Conservation (phyloP, 2,888 invertebrate genomes). For the Diaperis boleti region DNA sequence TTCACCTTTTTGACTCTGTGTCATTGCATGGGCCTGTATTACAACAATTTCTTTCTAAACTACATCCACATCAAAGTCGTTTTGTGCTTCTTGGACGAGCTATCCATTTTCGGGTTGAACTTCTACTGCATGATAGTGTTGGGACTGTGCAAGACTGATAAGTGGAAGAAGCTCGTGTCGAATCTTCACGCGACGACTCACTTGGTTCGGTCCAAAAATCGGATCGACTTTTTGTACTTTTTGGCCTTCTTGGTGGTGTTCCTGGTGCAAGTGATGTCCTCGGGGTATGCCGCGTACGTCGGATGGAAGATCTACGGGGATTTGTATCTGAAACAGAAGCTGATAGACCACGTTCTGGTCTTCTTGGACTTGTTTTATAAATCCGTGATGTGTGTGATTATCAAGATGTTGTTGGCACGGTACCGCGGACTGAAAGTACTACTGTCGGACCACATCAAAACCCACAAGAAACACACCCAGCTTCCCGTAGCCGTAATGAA, state of each 20-base stretch:
- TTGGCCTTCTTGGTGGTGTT: not conserved
- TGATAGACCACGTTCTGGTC: not conserved
- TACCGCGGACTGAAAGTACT: not conserved
- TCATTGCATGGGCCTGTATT: not conserved
- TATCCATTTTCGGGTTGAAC: not conserved
- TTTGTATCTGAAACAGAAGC: slow-evolving; percentile 1
- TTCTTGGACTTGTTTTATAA: not conserved
- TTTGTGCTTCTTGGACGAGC: not conserved
- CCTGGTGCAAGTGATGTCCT: not conserved
- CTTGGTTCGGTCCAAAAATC: not conserved
- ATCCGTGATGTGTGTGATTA: not conserved
- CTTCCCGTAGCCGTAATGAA: not conserved
- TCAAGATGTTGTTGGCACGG: not conserved
- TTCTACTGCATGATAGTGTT: not conserved
- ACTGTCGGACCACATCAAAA: not conserved
- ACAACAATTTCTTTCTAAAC: not conserved
- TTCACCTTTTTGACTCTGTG: not conserved
- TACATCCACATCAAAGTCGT: slow-evolving; percentile 6
- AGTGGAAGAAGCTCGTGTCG: not conserved
- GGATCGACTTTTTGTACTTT: not conserved
- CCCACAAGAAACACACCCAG: not conserved
- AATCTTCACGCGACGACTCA: not conserved
- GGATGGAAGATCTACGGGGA: not conserved
- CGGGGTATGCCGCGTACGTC: not conserved
- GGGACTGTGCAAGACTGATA: not conserved